Base-by-base conservation (phyloP, 2,888 invertebrate species). In the Dynastes tityus region DNA sequence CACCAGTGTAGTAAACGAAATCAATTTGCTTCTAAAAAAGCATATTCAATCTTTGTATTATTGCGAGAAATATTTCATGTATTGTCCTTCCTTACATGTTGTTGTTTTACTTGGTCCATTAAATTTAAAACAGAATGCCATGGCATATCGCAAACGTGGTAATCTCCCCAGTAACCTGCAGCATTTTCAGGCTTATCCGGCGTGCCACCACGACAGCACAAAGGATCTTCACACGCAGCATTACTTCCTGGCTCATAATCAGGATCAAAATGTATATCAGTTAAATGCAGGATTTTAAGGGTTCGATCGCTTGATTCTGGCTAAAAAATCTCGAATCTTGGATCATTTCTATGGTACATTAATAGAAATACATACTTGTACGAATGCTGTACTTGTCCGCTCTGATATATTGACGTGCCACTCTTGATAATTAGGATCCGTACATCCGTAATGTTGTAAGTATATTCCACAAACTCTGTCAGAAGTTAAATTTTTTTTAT, bases 111-210 rank as follows among this genome's bases (percentile, higher is more conserved):
- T 76, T 93, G 92, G 11, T 92, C 88, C 80, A 97, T 89, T 37
- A 93, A 90, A 84, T 94, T 92, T 73, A 92, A 91, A 58, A 94
- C 90, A 0, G 94, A 91, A 87, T 93, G 91, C 89, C 91, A 89
- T 0, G 97, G 95, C 0, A 92, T 89, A 86, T 97, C 97, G 84
- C 97, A 97, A 76, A 91, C 89, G 74, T 94, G 90, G 83, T 94
- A 95, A 85, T 95, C 95, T 1, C 96, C 96, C 95, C 96, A 97
- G 83, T 90, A 92, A 0, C 96, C 96, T 0, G 96, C 96, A 0
- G 88, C 88, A 45, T 85, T 81, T 58, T 83, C 81, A 1, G 83
- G 76, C 65, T 81, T 82, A 29, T 82, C 84, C 0, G 90, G 88
- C 13, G 86, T 85, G 0, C 90, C 90, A 84, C 92, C 92, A 76